phyloP scores from a whole-genome alignment of 2,888 invertebrate species.

The Myathropa florea region DNA sequence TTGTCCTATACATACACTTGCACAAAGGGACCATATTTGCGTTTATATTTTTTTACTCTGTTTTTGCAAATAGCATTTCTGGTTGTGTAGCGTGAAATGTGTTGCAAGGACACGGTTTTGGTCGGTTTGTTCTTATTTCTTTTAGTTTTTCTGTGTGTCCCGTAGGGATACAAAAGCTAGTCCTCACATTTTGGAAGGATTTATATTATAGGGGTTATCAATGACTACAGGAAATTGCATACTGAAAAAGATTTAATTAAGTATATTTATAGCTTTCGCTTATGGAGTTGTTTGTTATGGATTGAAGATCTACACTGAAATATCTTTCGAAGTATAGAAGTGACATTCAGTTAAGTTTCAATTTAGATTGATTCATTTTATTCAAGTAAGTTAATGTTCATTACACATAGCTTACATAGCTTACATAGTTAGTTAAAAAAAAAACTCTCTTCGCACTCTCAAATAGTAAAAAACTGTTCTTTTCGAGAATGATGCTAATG shows the following conservation, averaged over 20 bases:
- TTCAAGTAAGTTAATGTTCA: no score
- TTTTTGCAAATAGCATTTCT: constrained; percentile 12
- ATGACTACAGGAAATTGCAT: not conserved
- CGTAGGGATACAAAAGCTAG: not conserved
- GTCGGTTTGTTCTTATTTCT: not conserved
- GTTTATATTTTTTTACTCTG: not conserved
- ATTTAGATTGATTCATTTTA: not conserved
- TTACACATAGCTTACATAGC: no score
- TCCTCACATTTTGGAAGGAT: not conserved
- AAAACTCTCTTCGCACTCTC: no score
- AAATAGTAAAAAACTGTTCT: no score
- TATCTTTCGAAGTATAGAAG: not conserved
- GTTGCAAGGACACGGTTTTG: constrained; percentile 21
- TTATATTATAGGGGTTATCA: not conserved
- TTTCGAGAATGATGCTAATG: no score
- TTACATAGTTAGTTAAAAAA: no score
- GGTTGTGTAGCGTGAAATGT: constrained; percentile 20
- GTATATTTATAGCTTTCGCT: not conserved
- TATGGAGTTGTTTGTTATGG: not conserved
- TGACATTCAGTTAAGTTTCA: not conserved
- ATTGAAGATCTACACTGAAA: not conserved
- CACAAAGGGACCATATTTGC: not conserved
- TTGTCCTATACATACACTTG: not conserved
- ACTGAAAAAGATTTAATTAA: constrained; percentile 25
- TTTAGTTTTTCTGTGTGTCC: not conserved